phyloP scores from a whole-genome alignment of 2,797 vertebrate genomes.

The Masticophis lateralis region DNA sequence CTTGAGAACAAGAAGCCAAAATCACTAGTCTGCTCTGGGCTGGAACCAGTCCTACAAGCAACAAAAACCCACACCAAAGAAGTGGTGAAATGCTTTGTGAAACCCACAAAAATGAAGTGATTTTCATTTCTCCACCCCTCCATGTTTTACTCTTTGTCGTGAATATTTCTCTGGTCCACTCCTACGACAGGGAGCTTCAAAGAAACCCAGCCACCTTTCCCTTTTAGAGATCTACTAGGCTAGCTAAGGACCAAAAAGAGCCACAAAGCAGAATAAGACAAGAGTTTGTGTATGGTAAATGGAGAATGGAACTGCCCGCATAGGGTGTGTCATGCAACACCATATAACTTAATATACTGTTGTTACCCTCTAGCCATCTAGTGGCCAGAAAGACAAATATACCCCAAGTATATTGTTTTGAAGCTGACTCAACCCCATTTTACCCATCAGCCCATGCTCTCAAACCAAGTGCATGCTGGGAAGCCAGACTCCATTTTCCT shows the following conservation, averaged over 20 bases:
- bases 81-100: too few species aligned
- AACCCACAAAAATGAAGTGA: background rate
- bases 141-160: background rate
- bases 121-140: background rate
- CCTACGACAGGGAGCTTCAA: background rate
- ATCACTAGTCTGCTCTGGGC: background rate
- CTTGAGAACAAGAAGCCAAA: background rate
- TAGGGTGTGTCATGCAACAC: too few species aligned
- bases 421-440: too few species aligned
- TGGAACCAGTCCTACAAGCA: background rate
- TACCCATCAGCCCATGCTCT: too few species aligned
- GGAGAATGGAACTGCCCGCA: background rate
- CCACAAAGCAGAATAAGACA: background rate
- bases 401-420: too few species aligned
- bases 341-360: too few species aligned
- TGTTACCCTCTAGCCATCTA: too few species aligned
- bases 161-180: background rate
- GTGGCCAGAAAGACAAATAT: too few species aligned
- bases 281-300: background rate
- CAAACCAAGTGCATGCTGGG: too few species aligned
- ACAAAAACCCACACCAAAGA: background rate
- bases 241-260: background rate
- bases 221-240: background rate
- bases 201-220: background rate
- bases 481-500: too few species aligned